A percentile compares a stretch with the other conserved stretches of the same genome.
Conservation (phyloP, 2,797 vertebrate species). For the Amblyopsis hoosieri region DNA sequence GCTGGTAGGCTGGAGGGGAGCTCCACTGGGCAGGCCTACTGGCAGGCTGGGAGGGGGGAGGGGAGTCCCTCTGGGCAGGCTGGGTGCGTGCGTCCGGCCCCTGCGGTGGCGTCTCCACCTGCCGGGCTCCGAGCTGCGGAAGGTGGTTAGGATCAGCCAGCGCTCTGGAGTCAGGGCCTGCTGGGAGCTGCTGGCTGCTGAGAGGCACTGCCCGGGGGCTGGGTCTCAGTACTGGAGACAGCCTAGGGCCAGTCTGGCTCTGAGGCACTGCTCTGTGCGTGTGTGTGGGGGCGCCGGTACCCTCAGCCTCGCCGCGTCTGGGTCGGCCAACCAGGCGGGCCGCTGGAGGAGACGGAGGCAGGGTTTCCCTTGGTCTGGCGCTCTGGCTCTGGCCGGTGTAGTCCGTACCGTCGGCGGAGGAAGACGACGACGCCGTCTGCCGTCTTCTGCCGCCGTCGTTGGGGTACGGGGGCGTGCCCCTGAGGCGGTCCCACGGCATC, state of each 20-base stretch:
- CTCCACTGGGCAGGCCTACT: constrained; percentile 40
- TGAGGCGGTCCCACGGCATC: constrained; percentile 71
- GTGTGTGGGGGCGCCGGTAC: constrained; percentile 35
- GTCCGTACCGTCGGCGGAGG: constrained; percentile 45
- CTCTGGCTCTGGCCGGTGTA: constrained; percentile 38
- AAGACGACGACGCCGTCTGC: constrained; percentile 20
- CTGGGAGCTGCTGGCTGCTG: constrained; percentile 46
- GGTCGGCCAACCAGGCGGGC: constrained; percentile 22
- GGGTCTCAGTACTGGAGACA: constrained; percentile 46
- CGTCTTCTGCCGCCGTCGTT: constrained; percentile 18
- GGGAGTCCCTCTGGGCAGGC: constrained; percentile 1
- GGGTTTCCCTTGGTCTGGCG: constrained; percentile 16
- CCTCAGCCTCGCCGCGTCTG: constrained; percentile 24
- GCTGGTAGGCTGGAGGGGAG: background rate
- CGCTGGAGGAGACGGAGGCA: constrained; percentile 19
- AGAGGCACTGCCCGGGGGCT: constrained; percentile 53
- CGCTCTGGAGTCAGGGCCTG: constrained; percentile 53
- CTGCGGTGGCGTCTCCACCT: constrained; percentile 23
- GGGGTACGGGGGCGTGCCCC: constrained; percentile 77
- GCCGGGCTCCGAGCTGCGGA: constrained; percentile 51
- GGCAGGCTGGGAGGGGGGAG: constrained; percentile 45
- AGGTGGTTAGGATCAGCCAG: constrained; percentile 72
- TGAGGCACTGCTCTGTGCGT: constrained; percentile 40
- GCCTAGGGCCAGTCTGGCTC: constrained; percentile 54
- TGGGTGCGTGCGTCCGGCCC: constrained; percentile 1